Conservation (phyloP, 2,888 invertebrate genomes). For the Creontiades dilutus region DNA sequence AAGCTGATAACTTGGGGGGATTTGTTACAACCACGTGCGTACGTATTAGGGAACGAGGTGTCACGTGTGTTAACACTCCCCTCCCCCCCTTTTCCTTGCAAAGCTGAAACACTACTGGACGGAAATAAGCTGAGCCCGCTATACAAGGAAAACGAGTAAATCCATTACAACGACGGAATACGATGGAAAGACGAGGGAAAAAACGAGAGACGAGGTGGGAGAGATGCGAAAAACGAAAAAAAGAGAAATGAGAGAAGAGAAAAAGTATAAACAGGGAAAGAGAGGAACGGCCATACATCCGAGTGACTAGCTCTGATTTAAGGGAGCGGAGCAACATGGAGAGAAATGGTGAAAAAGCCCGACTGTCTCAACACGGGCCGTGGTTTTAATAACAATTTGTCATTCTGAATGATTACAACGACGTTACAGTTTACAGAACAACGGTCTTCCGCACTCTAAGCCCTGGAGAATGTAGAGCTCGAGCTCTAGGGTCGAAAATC, state of each 20-base stretch:
- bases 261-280: constrained; percentile 36
- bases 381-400: constrained; percentile 46
- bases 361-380: constrained; percentile 28
- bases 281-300: constrained; percentile 31
- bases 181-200: background rate
- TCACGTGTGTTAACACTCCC: background rate
- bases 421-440: background rate
- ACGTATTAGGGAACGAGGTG: background rate
- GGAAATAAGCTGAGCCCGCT: constrained; percentile 25
- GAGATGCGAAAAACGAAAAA: background rate
- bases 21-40: background rate
- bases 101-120: background rate
- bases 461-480: background rate
- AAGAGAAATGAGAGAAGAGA: constrained; percentile 6
- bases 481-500: background rate
- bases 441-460: background rate
- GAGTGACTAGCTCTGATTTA: constrained; percentile 52
- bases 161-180: constrained; percentile 9
- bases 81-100: background rate
- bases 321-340: constrained; percentile 11
- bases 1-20: background rate
- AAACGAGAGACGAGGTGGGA: background rate
- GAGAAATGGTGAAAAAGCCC: constrained; percentile 34
- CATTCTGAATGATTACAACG: constrained; percentile 30
- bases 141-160: background rate